These are phyloP conservation scores for Maniola jurtina DNA, from an alignment of 1,140 invertebrate genomes.

Conservation along the genomic window DNA sequence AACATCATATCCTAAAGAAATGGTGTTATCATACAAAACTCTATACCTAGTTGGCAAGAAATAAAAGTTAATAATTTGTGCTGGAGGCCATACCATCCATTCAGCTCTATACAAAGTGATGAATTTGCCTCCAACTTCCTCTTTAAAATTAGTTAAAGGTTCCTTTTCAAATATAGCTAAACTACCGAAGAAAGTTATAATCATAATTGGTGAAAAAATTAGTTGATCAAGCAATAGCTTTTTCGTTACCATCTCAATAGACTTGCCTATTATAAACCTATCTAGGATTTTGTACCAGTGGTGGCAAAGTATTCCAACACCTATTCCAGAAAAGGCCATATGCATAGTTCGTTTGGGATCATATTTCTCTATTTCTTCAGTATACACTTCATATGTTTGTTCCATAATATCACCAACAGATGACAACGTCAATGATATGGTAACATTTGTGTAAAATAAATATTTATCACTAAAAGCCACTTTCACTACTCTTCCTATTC, in stretches of 20 bases:
- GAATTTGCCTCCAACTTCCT: slow-evolving; percentile 89
- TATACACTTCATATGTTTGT: slow-evolving; percentile 90
- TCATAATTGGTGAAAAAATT: slow-evolving; percentile 91
- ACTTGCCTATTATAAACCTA: slow-evolving; percentile 83
- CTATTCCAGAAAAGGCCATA: slow-evolving; percentile 89
- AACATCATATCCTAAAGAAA: slow-evolving; percentile 94
- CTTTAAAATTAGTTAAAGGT: slow-evolving; percentile 81
- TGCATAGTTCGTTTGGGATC: slow-evolving; percentile 84
- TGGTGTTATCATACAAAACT: slow-evolving; percentile 93
- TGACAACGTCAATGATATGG: slow-evolving; percentile 88
- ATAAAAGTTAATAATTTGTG: slow-evolving; percentile 89
- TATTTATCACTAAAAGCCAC: slow-evolving; percentile 85
- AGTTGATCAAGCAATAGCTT: slow-evolving; percentile 94
- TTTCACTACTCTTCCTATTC: slow-evolving; percentile 47
- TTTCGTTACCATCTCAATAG: slow-evolving; percentile 85
- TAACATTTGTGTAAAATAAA: slow-evolving; percentile 91
- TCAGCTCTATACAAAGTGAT: slow-evolving; percentile 88
- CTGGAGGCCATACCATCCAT: slow-evolving; percentile 90
- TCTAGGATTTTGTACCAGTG: slow-evolving; percentile 87
- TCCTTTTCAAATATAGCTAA: slow-evolving; percentile 85
- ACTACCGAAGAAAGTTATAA: slow-evolving; percentile 89
- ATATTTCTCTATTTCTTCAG: slow-evolving; percentile 82
- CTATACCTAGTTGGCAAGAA: slow-evolving; percentile 90
- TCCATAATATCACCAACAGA: slow-evolving; percentile 89
- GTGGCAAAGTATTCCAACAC: slow-evolving; percentile 91